Evolutionary conservation across 2,113 vertebrate species (phyloP), one percentile per base, ranked within the genome.

Genomic region (Fukomys damarensis): DNA sequence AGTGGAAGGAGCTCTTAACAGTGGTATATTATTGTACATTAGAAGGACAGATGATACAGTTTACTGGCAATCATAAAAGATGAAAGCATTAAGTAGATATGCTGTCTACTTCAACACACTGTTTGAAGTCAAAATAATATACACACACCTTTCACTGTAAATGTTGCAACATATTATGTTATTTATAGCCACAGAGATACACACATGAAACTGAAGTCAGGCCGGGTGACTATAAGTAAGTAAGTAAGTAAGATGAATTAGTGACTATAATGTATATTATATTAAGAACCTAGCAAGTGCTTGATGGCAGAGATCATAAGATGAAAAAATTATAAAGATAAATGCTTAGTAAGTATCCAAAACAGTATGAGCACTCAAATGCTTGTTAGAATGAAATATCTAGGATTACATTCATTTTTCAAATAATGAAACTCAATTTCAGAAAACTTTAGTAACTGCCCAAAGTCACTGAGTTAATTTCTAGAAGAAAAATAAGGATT

Each of bases 111-210:
- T 85, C 66, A 89, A 52, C 43, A 82, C 43, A 82, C 16, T 61
- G 38, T 74, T 32, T 85, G 24, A 85, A 92, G 24, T 92, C 11
- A 92, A 96, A 93, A 89, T 83, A 95, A 83, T 93, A 49, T 35
- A 92, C 65, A 84, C 58, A 59, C 3, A 66, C 49, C 56, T 74
- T 88, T 85, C 70, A 28, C n/a, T 91, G 30, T 72, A 41, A 85
- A 76, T 32, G 28, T 17, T 84, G 30, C 41, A 59, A 79, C 19
- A 80, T 2, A n/a, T 19, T 46, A 46, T 35, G 12, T 65, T 74
- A 49, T 76, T 93, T 54, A 95, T 4, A 65, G 6, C 56, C 72
- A 96, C 10, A 41, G n/a, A 52, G 87, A 85, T 38, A 89, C 13
- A 66, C 17, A n/a, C 83, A 83, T 22, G n/a, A 77, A 89, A 94